A percentile compares a stretch with the other conserved stretches of the same genome.
These are phyloP conservation scores for Branchinecta sandiegonensis DNA, from an alignment of 2,888 invertebrate genomes.

Conservation along the genomic window DNA sequence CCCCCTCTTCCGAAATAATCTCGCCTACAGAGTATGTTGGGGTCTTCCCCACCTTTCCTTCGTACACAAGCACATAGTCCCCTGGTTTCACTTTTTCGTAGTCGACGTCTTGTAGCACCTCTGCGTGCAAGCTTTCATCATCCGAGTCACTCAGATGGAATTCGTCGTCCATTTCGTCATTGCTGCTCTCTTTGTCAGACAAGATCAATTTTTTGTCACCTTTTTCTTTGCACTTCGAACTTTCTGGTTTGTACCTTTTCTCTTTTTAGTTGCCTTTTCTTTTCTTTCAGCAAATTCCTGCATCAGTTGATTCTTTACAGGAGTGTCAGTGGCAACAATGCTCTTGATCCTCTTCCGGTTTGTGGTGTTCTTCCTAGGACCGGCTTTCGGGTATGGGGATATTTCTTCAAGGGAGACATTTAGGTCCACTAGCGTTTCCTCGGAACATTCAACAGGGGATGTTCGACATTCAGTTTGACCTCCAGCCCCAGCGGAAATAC, in stretches of 20 bases:
- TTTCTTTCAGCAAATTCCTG: neutral
- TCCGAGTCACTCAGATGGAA: conserved; percentile 1
- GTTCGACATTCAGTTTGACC: too few relatives aligned
- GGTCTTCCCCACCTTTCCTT: neutral
- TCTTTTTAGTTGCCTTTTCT: too few relatives aligned
- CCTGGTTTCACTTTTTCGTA: neutral
- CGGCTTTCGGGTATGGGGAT: conserved; percentile 10
- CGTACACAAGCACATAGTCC: neutral
- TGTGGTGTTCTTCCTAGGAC: conserved; percentile 14
- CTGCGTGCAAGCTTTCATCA: neutral
- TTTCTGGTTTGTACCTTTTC: too few relatives aligned
- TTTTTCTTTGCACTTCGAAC: too few relatives aligned
- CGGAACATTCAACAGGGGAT: neutral
- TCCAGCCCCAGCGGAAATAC: too few relatives aligned
- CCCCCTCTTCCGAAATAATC: neutral
- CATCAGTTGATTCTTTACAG: conserved; percentile 15
- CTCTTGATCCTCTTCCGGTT: conserved; percentile 8
- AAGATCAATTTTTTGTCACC: too few relatives aligned
- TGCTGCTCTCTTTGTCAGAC: neutral
- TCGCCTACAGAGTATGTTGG: conserved; percentile 4
- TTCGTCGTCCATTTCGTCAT: neutral
- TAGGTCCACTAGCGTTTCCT: neutral
- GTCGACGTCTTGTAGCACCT: neutral
- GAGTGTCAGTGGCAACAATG: conserved; percentile 16
- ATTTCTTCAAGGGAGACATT: neutral